phyloP scores from a whole-genome alignment of 2,113 vertebrate genomes.

The Sclerurus mexicanus region DNA sequence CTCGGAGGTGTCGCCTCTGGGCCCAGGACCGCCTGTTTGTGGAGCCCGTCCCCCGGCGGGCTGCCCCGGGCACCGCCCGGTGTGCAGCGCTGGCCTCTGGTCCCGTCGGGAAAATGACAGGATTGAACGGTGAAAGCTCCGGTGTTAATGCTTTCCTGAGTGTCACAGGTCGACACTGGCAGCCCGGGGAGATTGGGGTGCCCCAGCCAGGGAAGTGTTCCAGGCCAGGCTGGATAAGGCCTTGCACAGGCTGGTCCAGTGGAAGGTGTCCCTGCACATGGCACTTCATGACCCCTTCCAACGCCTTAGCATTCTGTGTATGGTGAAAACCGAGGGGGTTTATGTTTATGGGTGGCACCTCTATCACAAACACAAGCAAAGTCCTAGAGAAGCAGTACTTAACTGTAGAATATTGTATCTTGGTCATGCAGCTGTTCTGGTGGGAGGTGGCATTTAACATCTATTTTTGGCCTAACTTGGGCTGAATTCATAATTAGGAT shows the following conservation, averaged over 20 bases:
- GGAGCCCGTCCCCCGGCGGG: no score
- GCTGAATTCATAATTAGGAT: neutral
- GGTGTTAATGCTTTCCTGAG: accelerated
- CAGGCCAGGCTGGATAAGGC: neutral
- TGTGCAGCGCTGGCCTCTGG: no score
- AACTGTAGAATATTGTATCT: accelerated
- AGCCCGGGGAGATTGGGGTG: neutral
- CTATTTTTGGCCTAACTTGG: neutral
- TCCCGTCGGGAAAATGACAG: neutral
- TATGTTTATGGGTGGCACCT: neutral
- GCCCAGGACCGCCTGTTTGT: no score
- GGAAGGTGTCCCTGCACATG: neutral
- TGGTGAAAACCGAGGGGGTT: neutral
- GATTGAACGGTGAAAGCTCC: neutral
- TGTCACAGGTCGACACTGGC: neutral
- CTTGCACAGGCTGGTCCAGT: neutral
- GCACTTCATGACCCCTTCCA: neutral
- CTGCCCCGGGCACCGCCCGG: no score
- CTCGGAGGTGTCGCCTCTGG: neutral
- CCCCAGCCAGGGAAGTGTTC: neutral
- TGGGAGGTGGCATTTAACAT: neutral
- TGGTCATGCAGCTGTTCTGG: neutral
- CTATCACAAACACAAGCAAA: accelerated
- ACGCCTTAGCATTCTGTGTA: neutral
- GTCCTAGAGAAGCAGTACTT: neutral